These are phyloP conservation scores for Hydropsyche tenuis DNA, from an alignment of 1,140 invertebrate genomes.

Conservation along the genomic window DNA sequence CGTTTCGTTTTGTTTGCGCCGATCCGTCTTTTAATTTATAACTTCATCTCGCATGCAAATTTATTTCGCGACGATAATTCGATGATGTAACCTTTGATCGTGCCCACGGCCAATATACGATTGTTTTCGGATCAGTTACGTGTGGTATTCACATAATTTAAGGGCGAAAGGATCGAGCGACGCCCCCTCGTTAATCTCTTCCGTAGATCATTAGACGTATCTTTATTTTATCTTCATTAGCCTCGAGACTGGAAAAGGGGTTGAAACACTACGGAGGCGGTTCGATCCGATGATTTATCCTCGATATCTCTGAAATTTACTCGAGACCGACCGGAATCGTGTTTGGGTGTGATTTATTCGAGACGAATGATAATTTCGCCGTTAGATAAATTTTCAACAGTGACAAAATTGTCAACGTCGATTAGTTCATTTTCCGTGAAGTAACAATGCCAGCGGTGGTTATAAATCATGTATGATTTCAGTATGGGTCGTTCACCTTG, in stretches of 20 bases:
- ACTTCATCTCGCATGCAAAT: constrained; percentile 42
- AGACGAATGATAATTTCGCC: not conserved
- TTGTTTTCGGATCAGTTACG: not conserved
- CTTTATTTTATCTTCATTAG: constrained; percentile 10
- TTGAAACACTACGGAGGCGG: constrained; percentile 9
- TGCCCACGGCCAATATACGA: constrained; percentile 6
- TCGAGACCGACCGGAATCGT: not conserved
- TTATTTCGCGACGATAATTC: constrained; percentile 29
- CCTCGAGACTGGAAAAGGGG: not conserved
- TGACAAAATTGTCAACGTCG: constrained; percentile 10
- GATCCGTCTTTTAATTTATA: constrained; percentile 31
- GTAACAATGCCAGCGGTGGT: too few species aligned
- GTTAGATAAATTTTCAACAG: constrained; percentile 3
- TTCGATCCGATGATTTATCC: constrained; percentile 21
- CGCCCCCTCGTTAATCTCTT: not conserved
- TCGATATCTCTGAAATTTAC: not conserved
- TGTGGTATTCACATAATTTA: not conserved
- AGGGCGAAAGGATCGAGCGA: not conserved
- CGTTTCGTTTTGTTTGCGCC: constrained; percentile 23
- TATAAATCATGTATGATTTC: too few species aligned
- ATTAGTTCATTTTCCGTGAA: too few species aligned
- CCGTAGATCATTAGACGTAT: not conserved
- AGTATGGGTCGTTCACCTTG: too few species aligned
- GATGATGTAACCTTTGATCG: constrained; percentile 1
- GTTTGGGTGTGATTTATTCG: constrained; percentile 10